Base-by-base conservation (phyloP, 2,797 vertebrate species). In the Heterohyrax brucei region DNA sequence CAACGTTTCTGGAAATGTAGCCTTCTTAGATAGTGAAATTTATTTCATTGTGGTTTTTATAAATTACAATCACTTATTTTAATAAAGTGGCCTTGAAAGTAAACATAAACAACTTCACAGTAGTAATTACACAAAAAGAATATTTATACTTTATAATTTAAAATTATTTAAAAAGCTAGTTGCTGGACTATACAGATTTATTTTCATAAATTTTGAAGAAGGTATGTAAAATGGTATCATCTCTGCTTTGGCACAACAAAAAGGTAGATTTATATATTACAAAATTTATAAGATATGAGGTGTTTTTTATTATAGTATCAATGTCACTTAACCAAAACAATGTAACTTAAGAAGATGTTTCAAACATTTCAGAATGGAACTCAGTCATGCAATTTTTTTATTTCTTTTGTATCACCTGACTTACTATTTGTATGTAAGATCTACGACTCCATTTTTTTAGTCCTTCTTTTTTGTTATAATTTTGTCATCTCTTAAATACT, bases 1-100 rank as follows among this genome's bases (percentile, higher is more conserved):
- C 50, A 81, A 39, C 76, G 48, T 18, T 68, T 91, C 81, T 22
- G 89, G 90, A 95, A 95, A 84, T 3, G 1, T 83, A 73, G 75
- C 10, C 21, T 12, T 83, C 33, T 92, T 56, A 79, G 33, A 22
- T 18, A 7, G 19, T 21, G 24, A 84, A 84, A 79, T 84, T 79
- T 73, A 61, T 95, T 87, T 91, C 68, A 87, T 61, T 48, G 13
- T 81, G 26, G 18, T 48, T 85, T 89, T 93, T 66, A 88, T 78
- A 93, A 93, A 89, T 89, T 73, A 89, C 26, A 80, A 7, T 66
- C 73, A 8, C 28, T 91, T 92, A 50, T 53, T 64, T 61, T 73
- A 81, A 16, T 76, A 61, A 87, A n/a, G 28, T 62, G 50, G 53
- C 26, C n/a, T 76, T 61, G 61, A 76, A 61, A 61, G 53, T 39